Conservation (phyloP, 2,888 invertebrate species). For the Thymelicus acteon region DNA sequence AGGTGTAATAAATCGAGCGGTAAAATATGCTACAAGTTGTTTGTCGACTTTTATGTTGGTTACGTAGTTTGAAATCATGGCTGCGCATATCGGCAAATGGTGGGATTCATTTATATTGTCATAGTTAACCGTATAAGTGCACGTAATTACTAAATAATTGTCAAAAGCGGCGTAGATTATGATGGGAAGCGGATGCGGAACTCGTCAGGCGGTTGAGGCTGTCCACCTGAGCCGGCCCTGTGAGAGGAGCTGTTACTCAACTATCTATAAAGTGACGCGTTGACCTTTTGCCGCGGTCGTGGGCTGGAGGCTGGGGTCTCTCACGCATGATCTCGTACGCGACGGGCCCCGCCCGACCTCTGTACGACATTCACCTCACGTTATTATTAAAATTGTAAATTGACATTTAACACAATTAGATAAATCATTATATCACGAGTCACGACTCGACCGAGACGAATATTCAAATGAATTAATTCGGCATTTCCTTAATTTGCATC, state of each 20-base stretch:
- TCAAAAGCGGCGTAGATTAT: constrained; percentile 21
- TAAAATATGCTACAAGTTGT: constrained; percentile 9
- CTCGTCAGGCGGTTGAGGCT: constrained; percentile 49
- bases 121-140: background rate
- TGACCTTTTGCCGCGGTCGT: constrained; percentile 61
- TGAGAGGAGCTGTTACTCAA: constrained; percentile 68
- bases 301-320: constrained; percentile 42
- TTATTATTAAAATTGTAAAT: constrained; percentile 35
- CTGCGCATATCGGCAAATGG: background rate
- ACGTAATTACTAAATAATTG: background rate
- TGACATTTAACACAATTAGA: constrained; percentile 23
- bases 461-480: constrained; percentile 20
- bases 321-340: constrained; percentile 43
- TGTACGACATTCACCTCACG: constrained; percentile 43
- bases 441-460: constrained; percentile 9
- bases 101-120: background rate
- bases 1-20: constrained; percentile 11
- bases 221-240: constrained; percentile 72
- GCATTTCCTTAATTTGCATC: background rate
- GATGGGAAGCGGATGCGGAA: constrained; percentile 80
- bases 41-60: constrained; percentile 1
- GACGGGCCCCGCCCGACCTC: constrained; percentile 42
- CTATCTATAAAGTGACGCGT: constrained; percentile 66
- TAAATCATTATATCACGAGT: background rate
- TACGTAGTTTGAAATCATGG: background rate